phyloP scores from a whole-genome alignment of 92 coral and sea anemone species.

The Bergia puertoricense region DNA sequence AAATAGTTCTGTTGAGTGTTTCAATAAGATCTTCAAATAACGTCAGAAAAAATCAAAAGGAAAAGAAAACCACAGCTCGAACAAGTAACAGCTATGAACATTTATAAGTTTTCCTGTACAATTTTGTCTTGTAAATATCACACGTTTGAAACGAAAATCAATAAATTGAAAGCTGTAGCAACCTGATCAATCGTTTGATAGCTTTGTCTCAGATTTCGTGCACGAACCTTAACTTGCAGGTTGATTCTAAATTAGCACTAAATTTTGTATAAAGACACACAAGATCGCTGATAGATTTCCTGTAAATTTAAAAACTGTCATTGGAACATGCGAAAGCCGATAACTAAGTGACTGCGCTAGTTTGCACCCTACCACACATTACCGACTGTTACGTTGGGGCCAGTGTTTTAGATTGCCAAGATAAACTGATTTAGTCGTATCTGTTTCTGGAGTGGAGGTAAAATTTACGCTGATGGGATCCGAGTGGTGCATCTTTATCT shows the following conservation, averaged over 20 bases:
- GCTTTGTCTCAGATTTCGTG: conserved; percentile 17
- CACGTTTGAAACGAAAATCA: background rate
- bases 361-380: conserved; percentile 13
- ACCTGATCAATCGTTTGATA: background rate
- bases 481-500: conserved; percentile 6
- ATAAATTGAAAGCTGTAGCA: background rate
- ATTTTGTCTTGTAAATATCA: background rate
- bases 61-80: background rate
- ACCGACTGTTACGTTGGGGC: background rate
- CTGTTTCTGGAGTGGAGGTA: background rate
- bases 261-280: background rate
- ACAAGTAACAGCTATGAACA: background rate
- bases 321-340: conserved; percentile 15
- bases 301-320: conserved; percentile 3
- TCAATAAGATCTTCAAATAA: conserved; percentile 30
- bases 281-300: conserved; percentile 30
- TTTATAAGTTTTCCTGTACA: background rate
- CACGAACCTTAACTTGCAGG: conserved; percentile 14
- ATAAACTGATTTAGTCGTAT: conserved; percentile 2
- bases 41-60: background rate
- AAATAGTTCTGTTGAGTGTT: conserved; percentile 23
- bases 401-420: background rate
- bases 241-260: conserved; percentile 30
- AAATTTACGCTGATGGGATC: background rate
- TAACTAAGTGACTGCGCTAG: background rate